Evolutionary conservation across 2,113 vertebrate species (phyloP).

Genomic region (Podocnemis expansa): DNA sequence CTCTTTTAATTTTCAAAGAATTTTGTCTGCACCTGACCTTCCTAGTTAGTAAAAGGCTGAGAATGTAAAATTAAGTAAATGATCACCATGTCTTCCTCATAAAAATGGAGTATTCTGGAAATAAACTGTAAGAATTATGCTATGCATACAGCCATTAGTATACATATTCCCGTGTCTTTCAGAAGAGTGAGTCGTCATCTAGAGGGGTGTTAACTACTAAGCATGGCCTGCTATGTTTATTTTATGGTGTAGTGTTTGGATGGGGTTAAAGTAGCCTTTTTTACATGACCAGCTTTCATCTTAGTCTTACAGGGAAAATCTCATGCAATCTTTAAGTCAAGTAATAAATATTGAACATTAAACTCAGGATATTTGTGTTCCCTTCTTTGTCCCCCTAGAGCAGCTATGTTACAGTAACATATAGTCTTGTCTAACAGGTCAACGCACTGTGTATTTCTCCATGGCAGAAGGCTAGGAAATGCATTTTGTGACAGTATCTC

Average conservation of each 20-base stretch:
- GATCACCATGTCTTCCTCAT: not conserved
- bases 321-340: conserved; percentile 38
- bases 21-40: not conserved
- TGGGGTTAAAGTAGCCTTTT: conserved; percentile 6
- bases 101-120: not conserved
- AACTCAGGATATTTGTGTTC: not conserved
- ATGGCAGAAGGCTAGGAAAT: fast-evolving
- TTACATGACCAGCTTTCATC: not conserved
- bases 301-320: conserved; percentile 28
- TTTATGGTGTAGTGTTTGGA: not conserved
- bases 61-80: not conserved
- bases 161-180: not conserved
- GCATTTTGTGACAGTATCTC: fast-evolving
- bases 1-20: not conserved
- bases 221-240: not conserved
- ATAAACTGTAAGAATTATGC: not conserved
- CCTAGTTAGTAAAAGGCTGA: not conserved
- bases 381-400: fast-evolving
- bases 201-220: not conserved
- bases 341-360: conserved; percentile 58
- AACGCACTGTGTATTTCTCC: not conserved
- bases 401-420: not conserved
- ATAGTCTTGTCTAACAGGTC: not conserved
- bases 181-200: not conserved
- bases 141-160: not conserved